Evolutionary conservation across 2,888 invertebrate species (phyloP), one percentile per base, ranked within the genome.

Genomic region (Trileptium ribeirensis): DNA sequence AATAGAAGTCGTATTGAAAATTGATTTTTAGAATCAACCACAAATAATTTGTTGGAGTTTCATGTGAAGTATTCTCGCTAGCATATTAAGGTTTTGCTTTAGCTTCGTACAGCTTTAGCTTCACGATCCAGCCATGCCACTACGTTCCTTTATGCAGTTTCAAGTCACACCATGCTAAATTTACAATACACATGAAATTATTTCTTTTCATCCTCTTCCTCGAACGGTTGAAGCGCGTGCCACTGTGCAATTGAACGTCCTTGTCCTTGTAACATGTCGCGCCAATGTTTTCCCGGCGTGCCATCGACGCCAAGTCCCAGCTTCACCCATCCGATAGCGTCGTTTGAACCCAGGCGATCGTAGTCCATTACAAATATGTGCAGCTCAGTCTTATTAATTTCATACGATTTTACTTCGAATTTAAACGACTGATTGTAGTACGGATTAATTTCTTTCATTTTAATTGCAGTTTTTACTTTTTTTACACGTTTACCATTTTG

Each of bases 391-490:
- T 77, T 37, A 38, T 79, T 37, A 15, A 24, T 98, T 92, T 99
- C 98, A 92, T 99, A 99, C 92, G 98, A 99, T 90, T 98, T 97
- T 92, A 99, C 97, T 93, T 99, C 99, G 92, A 98, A 99, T 90
- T 97, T 95, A 92, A 99, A 99, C 89, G 98, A 99, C 93, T 99
- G 99, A 93, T 99, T 99, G 93, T 98, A 99, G 93, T 99, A 99
- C 89, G 99, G 99, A 93, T 99, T 99, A 91, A 99, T 93, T 89
- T 99, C 99, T 92, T 97, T 97, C 92, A 99, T 99, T 93, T 99
- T 99, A 92, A 99, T 99, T 91, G 97, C 98, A 89, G 99, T 99
- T 93, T 99, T 99, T 94, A 99, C 99, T 93, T 99, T 99, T 94
- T 99, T 99, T 91, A 99, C 93, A 89, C 99, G 93, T 92, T 99